Base-by-base conservation (phyloP, 2,113 vertebrate species). In the Pungitius pungitius region DNA sequence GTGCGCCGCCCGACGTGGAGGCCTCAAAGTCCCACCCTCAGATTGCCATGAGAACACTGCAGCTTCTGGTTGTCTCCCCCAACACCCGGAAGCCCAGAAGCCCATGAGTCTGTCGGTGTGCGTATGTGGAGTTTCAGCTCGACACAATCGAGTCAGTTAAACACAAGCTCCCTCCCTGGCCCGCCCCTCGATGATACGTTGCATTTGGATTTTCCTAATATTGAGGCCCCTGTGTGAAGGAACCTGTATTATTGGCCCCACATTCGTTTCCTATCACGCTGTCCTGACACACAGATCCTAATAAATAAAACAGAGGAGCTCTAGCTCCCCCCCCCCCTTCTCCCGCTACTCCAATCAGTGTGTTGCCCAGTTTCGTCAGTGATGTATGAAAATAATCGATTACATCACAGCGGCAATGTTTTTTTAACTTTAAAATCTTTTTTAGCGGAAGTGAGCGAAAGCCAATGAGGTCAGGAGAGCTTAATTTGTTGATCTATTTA, bases 381-480 rank as follows among this genome's bases (percentile, higher is more conserved):
- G 95, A 97, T 96, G 94, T 95, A 97, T 96, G 94, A 94, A 93
- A 92, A 95, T 30, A 96, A 97, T 96, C 94, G 93, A 96, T 97
- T 93, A 93, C 93, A 95, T 94, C 92, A 92, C 81, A 82, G 88
- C 90, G 87, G 42, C 85, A 90, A 88, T 90, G 93, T 17, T 43
- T 15, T 54, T 12, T 33, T 54, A 51, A 76, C 69, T 82, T 75
- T 69, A 17, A 65, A 51, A 58, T 76, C 68, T 77, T 33, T 17
- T 6, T 47, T 56, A 52, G 77, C 56, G 71, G 83, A 87, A 79
- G 33, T 55, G 54, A 69, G 59, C 1, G 8, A 35, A 86, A 91
- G 81, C 91, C 88, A 87, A 93, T 81, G 61, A 89, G 93, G 91
- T 94, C 89, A 93, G 24, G 35, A 10, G 2, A 17, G 61, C 47